Conservation (phyloP, 2,797 vertebrate species). For the Cheirogaleus major region DNA sequence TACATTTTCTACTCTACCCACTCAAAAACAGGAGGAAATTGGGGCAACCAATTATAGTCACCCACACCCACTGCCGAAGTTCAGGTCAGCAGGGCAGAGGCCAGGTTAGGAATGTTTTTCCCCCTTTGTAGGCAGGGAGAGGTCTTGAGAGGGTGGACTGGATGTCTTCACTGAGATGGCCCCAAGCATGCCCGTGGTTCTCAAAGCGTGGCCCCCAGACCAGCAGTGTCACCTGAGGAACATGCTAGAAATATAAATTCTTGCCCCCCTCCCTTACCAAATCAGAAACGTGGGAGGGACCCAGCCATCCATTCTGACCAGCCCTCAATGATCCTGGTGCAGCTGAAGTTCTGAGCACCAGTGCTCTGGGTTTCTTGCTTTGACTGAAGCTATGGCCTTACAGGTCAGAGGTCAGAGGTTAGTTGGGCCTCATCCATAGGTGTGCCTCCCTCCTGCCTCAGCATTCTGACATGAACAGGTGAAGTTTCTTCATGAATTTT, state of each 20-base stretch:
- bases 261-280: background rate
- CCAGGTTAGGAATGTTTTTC: background rate
- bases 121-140: background rate
- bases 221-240: background rate
- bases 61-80: background rate
- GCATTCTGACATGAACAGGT: slow-evolving; percentile 56
- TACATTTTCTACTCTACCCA: background rate
- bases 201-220: background rate
- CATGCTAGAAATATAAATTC: background rate
- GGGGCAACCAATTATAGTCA: background rate
- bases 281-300: background rate
- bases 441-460: background rate
- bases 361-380: background rate
- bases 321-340: accelerated
- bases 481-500: slow-evolving; percentile 50
- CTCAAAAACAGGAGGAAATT: background rate
- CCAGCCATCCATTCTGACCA: background rate
- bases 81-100: background rate
- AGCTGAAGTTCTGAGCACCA: background rate
- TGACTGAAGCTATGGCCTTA: background rate
- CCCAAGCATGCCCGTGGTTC: background rate
- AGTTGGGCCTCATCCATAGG: background rate
- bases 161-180: background rate
- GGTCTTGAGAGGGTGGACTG: background rate
- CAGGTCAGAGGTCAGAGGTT: background rate